Base-by-base conservation (phyloP, 2,113 vertebrate genomes). In the Poeciliopsis turrubarensis region DNA sequence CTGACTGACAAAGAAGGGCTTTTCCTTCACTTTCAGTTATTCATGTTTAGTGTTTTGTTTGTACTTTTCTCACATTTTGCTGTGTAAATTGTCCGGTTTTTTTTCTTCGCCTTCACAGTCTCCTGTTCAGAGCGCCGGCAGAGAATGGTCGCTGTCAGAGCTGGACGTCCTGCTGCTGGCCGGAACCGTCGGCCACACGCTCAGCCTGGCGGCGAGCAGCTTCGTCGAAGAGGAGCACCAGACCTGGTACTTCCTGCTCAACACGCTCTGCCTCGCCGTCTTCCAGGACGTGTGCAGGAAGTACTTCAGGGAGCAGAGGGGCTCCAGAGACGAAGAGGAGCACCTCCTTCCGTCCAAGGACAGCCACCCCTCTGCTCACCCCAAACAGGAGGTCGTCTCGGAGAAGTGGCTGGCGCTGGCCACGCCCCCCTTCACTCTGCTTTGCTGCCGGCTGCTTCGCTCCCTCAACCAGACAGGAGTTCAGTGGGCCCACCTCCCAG, bases 211-310 rank as follows among this genome's bases (percentile, higher is more conserved):
- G 0, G 93, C 97, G 66, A 99, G 97, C 94, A 99, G 98, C 89
- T 98, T 98, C 11, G 91, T 99, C 2, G 98, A 99, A 89, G 98
- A 99, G 75, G 98, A 99, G 77, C 98, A 99, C 85, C 97, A 99
- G 86, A 98, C 95, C 15, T 99, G 98, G 98, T 98, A 98, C 93
- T 99, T 99, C 79, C 95, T 99, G 60, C 85, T 96, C 85, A 98
- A 88, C 87, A 99, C 98, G 0, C 95, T 99, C 72, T 98, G 97
- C 87, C 93, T 99, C 80, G 92, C 92, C 22, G 73, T 99, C 75
- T 95, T 96, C 87, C 96, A 97, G 63, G 95, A 98, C 4, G 91
- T 95, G 44, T 98, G 93, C 78, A 94, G 96, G 73, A 95, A 92
- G 85, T 95, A 95, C 89, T 96, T 98, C 88, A 76, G 65, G 2